Base-by-base conservation (phyloP, 2,888 invertebrate genomes). In the Lithophane leautieri region DNA sequence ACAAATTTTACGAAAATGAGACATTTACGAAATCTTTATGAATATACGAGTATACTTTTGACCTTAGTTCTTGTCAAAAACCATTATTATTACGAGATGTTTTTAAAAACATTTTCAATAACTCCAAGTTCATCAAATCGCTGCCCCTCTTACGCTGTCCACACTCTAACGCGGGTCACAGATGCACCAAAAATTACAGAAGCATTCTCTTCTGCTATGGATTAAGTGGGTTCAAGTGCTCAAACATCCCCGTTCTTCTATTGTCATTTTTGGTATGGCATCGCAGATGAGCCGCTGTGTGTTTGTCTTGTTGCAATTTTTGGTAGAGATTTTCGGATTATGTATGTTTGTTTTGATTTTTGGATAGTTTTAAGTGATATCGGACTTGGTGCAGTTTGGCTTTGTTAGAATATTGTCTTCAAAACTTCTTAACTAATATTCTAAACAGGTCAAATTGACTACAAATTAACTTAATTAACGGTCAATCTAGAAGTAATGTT, bases 141-240 rank as follows among this genome's bases (percentile, higher is more conserved):
- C 82, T 80, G 40, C 42, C n/a, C 63, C n/a, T 9, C 11, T 12
- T 6, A 52, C 50, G 25, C 47, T n/a, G 16, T 66, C 70, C 76
- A 3, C 77, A 74, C 58, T 77, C 73, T 56, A 78, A 42, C 62
- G 4, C 60, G 75, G 90, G 91, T 88, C 94, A 90, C 94, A 94
- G 94, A 93, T 94, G 94, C 89, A 91, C 87, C 88, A 92, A 91
- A 93, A 93, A 94, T 94, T 93, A 94, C 90, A 92, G 91, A 92
- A 91, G 92, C 92, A 91, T 92, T 87, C 81, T 87, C 81, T 81
- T 73, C 87, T 87, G 67, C 67, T 63, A 84, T 86, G 93, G 94
- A 94, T 94, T 94, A 94, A 93, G 92, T 93, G 92, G 91, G 88
- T 90, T 92, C 89, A 88, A 90, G 90, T 86, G 81, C 80, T 86